Percentiles rank a stretch among this genome's conserved stretches.
Conservation (phyloP, 2,797 vertebrate genomes). For the Tolypeutes matacus region DNA sequence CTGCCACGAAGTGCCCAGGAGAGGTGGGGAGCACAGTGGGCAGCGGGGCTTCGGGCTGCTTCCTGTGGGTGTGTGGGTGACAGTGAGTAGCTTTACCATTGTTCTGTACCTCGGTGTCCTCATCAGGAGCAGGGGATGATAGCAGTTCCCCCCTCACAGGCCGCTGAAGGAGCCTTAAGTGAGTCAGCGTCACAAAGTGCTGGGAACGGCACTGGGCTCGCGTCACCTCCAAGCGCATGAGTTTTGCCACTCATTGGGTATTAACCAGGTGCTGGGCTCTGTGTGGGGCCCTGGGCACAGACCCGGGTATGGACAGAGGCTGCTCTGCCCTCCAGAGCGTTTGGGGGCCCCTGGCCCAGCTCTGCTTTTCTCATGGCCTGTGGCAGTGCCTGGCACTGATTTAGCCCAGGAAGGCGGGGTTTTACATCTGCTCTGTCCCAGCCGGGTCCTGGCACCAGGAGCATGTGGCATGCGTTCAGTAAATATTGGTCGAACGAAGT, state of each 20-base stretch:
- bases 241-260: not conserved
- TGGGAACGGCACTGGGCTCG: not conserved
- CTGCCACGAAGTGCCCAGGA: not conserved
- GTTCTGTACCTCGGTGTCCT: not conserved
- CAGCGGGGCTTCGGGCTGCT: too few relatives aligned
- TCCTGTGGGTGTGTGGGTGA: too few relatives aligned
- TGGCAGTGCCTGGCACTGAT: not conserved
- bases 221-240: not conserved
- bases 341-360: not conserved
- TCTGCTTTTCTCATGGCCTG: not conserved
- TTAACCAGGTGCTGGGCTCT: not conserved
- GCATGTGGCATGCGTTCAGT: not conserved
- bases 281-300: not conserved
- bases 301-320: not conserved
- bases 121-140: not conserved
- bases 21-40: not conserved
- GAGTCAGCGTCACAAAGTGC: not conserved
- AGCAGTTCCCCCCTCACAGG: not conserved
- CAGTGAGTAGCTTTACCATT: rapidly evolving
- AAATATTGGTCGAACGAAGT: slow-evolving; percentile 61
- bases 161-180: not conserved
- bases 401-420: not conserved
- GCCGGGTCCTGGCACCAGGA: not conserved
- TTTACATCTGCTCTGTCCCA: not conserved
- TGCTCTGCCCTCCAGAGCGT: not conserved